A percentile compares a stretch with the other conserved stretches of the same genome.
Conservation (phyloP, 1,140 invertebrate species). For the Ptiloglossa arizonensis region DNA sequence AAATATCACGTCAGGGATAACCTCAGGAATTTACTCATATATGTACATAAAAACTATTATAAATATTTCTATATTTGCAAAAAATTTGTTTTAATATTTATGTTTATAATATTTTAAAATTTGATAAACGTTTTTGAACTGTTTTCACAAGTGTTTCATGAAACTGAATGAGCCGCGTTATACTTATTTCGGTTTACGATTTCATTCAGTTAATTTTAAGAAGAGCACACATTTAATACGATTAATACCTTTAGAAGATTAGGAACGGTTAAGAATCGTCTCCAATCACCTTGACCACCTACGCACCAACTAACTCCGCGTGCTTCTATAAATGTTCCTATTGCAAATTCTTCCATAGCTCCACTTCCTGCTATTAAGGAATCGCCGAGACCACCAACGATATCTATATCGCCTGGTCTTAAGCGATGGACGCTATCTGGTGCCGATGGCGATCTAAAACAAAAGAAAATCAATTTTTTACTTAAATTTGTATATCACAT, state of each 20-base stretch:
- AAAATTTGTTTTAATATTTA: too few relatives aligned
- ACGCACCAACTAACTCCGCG: constrained; percentile 90
- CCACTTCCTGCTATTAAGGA: constrained; percentile 90
- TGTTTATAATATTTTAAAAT: too few relatives aligned
- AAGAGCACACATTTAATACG: not conserved
- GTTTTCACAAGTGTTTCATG: too few relatives aligned
- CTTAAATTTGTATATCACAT: too few relatives aligned
- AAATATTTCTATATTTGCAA: too few relatives aligned
- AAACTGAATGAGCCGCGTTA: too few relatives aligned
- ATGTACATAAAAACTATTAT: too few relatives aligned
- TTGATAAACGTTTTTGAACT: too few relatives aligned
- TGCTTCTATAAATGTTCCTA: constrained; percentile 89
- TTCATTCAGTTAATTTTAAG: not conserved
- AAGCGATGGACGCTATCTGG: constrained; percentile 85
- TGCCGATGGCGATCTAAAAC: constrained; percentile 62
- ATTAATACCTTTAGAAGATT: constrained; percentile 85
- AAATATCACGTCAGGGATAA: too few relatives aligned
- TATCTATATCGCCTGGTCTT: constrained; percentile 89
- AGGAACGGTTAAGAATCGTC: constrained; percentile 86
- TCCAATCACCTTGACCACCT: constrained; percentile 87
- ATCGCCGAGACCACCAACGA: constrained; percentile 90
- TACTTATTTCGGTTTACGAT: not conserved
- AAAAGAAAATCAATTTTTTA: not conserved
- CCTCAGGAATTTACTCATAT: too few relatives aligned
- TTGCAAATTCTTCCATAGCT: constrained; percentile 87